These are phyloP conservation scores for Neocrepidodera transversa DNA, from an alignment of 2,888 invertebrate species.

Conservation along the genomic window DNA sequence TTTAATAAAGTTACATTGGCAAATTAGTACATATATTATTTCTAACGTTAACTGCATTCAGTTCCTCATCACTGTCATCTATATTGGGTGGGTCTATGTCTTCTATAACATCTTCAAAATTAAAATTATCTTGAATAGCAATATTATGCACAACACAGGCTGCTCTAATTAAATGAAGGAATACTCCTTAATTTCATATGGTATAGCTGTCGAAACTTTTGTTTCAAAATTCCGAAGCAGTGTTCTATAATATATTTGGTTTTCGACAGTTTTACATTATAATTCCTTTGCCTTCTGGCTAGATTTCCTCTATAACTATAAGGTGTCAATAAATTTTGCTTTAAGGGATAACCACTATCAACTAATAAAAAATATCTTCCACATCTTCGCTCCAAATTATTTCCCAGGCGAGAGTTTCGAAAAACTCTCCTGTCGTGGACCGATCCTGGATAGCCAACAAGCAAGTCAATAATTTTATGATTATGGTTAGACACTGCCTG, in stretches of 20 bases:
- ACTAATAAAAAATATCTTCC: constrained; percentile 35
- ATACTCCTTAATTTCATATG: constrained; percentile 20
- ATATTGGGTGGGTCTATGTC: too few relatives aligned
- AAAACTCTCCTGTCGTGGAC: constrained; percentile 41
- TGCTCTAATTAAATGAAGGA: constrained; percentile 22
- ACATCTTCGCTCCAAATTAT: constrained; percentile 32
- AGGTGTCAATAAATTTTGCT: constrained; percentile 34
- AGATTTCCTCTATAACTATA: constrained; percentile 33
- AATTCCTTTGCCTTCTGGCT: constrained; percentile 7
- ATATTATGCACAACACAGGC: constrained; percentile 19
- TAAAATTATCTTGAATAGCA: constrained; percentile 7
- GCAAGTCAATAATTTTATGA: constrained; percentile 37
- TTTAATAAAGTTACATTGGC: neutral
- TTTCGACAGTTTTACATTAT: neutral
- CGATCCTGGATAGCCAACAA: constrained; percentile 42
- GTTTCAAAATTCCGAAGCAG: constrained; percentile 23
- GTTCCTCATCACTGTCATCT: constrained; percentile 13
- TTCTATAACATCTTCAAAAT: too few relatives aligned
- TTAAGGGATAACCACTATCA: constrained; percentile 41
- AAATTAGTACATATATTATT: neutral
- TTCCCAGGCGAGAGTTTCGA: constrained; percentile 15
- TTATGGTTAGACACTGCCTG: constrained; percentile 39
- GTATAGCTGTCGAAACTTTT: constrained; percentile 24
- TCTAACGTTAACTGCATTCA: constrained; percentile 18
- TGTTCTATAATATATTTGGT: constrained; percentile 1